Conservation (phyloP, 2,113 vertebrate genomes). For the Terrapene triunguis region DNA sequence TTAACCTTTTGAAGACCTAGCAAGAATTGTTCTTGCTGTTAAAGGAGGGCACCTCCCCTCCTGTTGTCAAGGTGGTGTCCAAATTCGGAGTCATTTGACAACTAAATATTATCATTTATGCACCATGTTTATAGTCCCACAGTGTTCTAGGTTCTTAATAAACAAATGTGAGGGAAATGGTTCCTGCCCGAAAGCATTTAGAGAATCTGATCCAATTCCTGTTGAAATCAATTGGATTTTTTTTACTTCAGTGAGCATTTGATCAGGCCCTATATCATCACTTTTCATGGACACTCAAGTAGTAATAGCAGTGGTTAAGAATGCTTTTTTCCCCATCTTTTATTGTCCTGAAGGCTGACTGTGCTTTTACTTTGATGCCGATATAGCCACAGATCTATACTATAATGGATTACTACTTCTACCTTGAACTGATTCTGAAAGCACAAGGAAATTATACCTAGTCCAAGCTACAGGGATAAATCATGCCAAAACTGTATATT, state of each 20-base stretch:
- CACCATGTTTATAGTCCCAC: neutral
- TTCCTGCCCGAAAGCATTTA: neutral
- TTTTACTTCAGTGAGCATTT: neutral
- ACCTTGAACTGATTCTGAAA: conserved; percentile 21
- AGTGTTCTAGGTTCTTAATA: neutral
- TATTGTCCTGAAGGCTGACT: neutral
- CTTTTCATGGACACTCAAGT: conserved; percentile 1
- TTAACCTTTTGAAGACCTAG: neutral
- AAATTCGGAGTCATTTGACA: neutral
- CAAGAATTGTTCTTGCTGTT: neutral
- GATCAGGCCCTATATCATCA: too few relatives aligned
- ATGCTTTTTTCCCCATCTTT: conserved; percentile 6
- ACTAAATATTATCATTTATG: neutral
- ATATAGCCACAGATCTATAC: neutral
- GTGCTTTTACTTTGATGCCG: conserved; percentile 30
- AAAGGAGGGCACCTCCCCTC: neutral
- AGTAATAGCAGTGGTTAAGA: conserved; percentile 34
- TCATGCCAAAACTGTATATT: neutral
- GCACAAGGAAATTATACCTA: neutral
- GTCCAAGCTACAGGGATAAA: neutral
- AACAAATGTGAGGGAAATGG: neutral
- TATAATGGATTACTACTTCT: conserved; percentile 17
- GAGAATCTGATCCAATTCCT: neutral
- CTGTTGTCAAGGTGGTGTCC: neutral
- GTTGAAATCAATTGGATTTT: neutral